These are phyloP conservation scores for Solen grandis DNA, from an alignment of 1,140 invertebrate genomes.

Conservation along the genomic window DNA sequence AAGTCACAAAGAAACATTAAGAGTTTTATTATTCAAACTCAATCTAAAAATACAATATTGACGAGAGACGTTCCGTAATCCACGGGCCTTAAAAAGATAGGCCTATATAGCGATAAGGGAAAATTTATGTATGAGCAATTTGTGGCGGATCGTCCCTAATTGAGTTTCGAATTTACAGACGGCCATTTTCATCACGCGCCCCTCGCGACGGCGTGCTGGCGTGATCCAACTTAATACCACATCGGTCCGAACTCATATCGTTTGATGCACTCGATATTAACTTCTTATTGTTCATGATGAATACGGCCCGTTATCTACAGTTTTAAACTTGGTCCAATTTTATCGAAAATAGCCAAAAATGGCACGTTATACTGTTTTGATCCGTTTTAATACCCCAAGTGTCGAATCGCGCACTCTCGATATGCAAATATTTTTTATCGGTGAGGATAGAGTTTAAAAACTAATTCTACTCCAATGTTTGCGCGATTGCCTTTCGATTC, in stretches of 20 bases:
- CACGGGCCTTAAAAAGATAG: conserved; percentile 43
- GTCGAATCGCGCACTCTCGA: conserved; percentile 31
- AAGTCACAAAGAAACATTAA: no score
- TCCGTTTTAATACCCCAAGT: conserved; percentile 36
- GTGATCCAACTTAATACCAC: conserved; percentile 33
- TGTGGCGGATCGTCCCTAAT: conserved; percentile 46
- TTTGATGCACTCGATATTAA: conserved; percentile 58
- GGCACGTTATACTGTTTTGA: conserved; percentile 46
- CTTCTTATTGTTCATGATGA: conserved; percentile 56
- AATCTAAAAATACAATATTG: conserved; percentile 42
- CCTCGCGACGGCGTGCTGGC: conserved; percentile 22
- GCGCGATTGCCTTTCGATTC: conserved; percentile 17
- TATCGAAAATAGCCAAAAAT: conserved; percentile 53
- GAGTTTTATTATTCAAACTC: conserved; percentile 34
- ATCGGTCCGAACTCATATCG: conserved; percentile 35
- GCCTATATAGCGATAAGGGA: conserved; percentile 56
- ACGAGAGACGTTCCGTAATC: conserved; percentile 12
- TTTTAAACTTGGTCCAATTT: conserved; percentile 52
- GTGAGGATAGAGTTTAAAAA: conserved; percentile 40
- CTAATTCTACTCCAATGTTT: conserved; percentile 2
- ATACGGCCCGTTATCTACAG: conserved; percentile 35
- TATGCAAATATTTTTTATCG: conserved; percentile 56
- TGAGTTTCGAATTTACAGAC: conserved; percentile 49
- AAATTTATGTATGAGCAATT: conserved; percentile 61
- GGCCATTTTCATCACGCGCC: conserved; percentile 42